These are phyloP conservation scores for Tenodera sinensis DNA, from an alignment of 2,888 invertebrate genomes.

Conservation along the genomic window DNA sequence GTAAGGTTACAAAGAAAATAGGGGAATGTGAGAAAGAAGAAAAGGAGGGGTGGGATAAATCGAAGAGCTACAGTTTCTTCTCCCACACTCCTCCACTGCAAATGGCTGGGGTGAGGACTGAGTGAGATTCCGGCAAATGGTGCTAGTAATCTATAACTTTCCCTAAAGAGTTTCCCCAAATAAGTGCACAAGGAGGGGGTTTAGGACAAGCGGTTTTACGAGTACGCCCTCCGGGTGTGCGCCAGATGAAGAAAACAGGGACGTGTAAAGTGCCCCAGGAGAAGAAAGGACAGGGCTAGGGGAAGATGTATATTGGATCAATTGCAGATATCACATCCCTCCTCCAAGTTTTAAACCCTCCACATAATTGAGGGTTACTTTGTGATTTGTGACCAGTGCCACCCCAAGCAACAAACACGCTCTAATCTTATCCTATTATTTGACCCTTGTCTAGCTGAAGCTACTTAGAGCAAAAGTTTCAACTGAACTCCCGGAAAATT, in stretches of 20 bases:
- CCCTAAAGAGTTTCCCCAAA: constrained; percentile 5
- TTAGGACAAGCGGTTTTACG: neutral
- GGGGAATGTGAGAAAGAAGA: neutral
- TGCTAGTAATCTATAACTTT: constrained; percentile 23
- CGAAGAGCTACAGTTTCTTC: neutral
- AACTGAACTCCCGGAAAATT: neutral
- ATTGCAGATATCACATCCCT: neutral
- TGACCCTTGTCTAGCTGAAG: neutral
- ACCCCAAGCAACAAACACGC: neutral
- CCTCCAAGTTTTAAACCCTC: neutral
- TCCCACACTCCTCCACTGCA: neutral
- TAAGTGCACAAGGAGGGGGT: neutral
- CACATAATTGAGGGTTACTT: neutral
- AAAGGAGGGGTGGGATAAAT: neutral
- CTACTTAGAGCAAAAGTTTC: neutral
- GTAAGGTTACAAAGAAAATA: neutral
- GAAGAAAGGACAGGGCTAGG: neutral
- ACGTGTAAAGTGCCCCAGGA: constrained; percentile 5
- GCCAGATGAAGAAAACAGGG: constrained; percentile 8
- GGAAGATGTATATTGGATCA: constrained; percentile 7
- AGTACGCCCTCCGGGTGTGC: neutral
- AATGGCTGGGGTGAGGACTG: neutral
- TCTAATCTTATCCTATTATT: neutral
- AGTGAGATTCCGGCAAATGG: constrained; percentile 24
- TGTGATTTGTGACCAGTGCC: neutral